Evolutionary conservation across 1,140 invertebrate genomes (phyloP).

Genomic region (Elymnias hypermnestra): DNA sequence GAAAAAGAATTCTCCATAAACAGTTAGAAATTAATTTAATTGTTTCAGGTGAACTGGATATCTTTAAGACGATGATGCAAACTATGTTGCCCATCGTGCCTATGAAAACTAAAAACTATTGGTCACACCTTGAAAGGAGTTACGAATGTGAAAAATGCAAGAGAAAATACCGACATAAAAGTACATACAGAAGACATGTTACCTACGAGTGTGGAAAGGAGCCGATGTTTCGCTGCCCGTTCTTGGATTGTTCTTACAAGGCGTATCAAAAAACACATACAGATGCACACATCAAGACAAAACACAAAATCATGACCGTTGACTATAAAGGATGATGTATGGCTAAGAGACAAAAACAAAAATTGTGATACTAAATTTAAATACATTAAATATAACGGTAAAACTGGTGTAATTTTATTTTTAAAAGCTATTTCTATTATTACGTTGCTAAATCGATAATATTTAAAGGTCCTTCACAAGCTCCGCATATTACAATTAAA

Average conservation of each 20-base stretch:
- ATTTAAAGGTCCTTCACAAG: no score
- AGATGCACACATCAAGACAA: slow-evolving; percentile 59
- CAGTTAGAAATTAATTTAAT: slow-evolving; percentile 29
- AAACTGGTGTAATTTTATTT: slow-evolving; percentile 20
- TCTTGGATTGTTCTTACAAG: slow-evolving; percentile 69
- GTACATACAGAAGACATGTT: slow-evolving; percentile 71
- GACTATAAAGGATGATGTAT: slow-evolving; percentile 61
- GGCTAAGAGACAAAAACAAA: slow-evolving; percentile 25
- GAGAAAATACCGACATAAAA: slow-evolving; percentile 70
- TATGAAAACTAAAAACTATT: slow-evolving; percentile 69
- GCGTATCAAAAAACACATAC: slow-evolving; percentile 72
- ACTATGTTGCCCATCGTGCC: slow-evolving; percentile 63
- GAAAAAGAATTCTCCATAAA: slow-evolving; percentile 8
- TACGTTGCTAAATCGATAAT: no score
- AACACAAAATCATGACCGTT: slow-evolving; percentile 54
- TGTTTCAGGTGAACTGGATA: slow-evolving; percentile 72
- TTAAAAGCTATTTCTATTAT: not conserved
- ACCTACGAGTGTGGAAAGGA: slow-evolving; percentile 75
- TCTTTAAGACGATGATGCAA: slow-evolving; percentile 68
- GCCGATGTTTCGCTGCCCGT: slow-evolving; percentile 71
- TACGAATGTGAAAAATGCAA: slow-evolving; percentile 69
- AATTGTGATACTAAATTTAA: slow-evolving; percentile 68
- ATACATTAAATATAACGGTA: slow-evolving; percentile 33
- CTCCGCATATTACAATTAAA: no score
- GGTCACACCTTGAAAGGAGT: slow-evolving; percentile 56